These are phyloP conservation scores for Gobio gobio DNA, from an alignment of 2,113 vertebrate species.

Conservation along the genomic window DNA sequence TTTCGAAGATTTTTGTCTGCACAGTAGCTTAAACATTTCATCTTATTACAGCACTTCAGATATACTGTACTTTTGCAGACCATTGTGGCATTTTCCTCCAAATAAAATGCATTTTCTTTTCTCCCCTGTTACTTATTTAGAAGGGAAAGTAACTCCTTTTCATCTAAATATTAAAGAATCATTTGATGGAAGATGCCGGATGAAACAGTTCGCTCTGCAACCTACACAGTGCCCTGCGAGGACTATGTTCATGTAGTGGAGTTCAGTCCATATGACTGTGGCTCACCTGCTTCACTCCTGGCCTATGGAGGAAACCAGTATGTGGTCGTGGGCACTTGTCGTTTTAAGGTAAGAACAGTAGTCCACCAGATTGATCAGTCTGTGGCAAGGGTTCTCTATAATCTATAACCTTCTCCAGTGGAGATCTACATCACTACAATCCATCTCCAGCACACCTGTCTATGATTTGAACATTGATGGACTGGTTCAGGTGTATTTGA, in stretches of 20 bases:
- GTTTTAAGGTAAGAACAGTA: slow-evolving; percentile 83
- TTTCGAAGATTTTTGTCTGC: neutral
- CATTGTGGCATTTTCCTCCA: neutral
- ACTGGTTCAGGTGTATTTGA: neutral
- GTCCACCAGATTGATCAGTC: neutral
- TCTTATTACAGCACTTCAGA: neutral
- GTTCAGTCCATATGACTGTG: slow-evolving; percentile 91
- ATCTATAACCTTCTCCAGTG: neutral
- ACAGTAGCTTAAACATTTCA: neutral
- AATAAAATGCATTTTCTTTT: neutral
- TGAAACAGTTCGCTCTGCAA: slow-evolving; percentile 77
- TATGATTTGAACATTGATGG: neutral
- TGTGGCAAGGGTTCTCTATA: neutral
- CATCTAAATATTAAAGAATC: neutral
- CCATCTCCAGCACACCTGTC: neutral
- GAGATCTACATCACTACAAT: neutral
- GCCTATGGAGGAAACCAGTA: slow-evolving; percentile 92
- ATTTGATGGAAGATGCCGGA: slow-evolving; percentile 81
- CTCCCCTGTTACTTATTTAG: neutral
- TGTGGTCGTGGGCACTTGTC: slow-evolving; percentile 86
- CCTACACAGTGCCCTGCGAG: slow-evolving; percentile 89
- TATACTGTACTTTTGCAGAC: neutral
- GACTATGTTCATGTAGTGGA: slow-evolving; percentile 93
- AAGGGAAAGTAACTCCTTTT: neutral
- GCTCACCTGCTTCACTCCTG: slow-evolving; percentile 83